These are phyloP conservation scores for Lates japonicus DNA, from an alignment of 2,797 vertebrate genomes.

Conservation along the genomic window DNA sequence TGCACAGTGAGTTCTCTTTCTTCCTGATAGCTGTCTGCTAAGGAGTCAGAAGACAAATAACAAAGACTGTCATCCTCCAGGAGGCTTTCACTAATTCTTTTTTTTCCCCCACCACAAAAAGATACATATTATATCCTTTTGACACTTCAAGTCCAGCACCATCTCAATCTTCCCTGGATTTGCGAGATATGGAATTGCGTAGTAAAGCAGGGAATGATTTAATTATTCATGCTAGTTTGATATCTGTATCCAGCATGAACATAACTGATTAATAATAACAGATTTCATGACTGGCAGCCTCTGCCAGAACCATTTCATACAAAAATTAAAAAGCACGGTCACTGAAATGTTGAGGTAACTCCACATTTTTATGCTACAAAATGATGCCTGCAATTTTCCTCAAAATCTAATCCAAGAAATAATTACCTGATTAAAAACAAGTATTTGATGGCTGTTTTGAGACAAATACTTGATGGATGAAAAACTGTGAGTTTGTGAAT, in stretches of 20 bases:
- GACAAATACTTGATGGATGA: conserved; percentile 45
- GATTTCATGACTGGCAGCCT: conserved; percentile 45
- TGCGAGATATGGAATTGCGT: conserved; percentile 47
- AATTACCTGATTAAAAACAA: conserved; percentile 29
- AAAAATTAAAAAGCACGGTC: conserved; percentile 24
- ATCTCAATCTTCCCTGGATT: conserved; percentile 65
- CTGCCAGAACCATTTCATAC: conserved; percentile 32
- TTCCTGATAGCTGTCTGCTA: conserved; percentile 91
- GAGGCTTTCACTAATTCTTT: conserved; percentile 83
- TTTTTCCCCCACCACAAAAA: conserved; percentile 49
- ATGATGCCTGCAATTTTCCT: conserved; percentile 12
- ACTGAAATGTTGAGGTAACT: conserved; percentile 35
- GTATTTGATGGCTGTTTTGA: conserved; percentile 11
- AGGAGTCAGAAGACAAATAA: conserved; percentile 88
- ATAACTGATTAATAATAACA: conserved; percentile 62
- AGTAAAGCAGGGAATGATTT: conserved; percentile 54
- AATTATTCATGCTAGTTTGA: conserved; percentile 68
- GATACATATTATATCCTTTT: conserved; percentile 69
- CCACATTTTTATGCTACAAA: background rate
- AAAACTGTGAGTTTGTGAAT: conserved; percentile 36
- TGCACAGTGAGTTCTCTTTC: conserved; percentile 86
- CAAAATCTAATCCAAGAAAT: conserved; percentile 7
- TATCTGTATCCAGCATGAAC: conserved; percentile 58
- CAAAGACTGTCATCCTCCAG: conserved; percentile 87
- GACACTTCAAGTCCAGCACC: conserved; percentile 71